Evolutionary conservation across 1,140 invertebrate genomes (phyloP).

Genomic region (Andrena cerasifolii): DNA sequence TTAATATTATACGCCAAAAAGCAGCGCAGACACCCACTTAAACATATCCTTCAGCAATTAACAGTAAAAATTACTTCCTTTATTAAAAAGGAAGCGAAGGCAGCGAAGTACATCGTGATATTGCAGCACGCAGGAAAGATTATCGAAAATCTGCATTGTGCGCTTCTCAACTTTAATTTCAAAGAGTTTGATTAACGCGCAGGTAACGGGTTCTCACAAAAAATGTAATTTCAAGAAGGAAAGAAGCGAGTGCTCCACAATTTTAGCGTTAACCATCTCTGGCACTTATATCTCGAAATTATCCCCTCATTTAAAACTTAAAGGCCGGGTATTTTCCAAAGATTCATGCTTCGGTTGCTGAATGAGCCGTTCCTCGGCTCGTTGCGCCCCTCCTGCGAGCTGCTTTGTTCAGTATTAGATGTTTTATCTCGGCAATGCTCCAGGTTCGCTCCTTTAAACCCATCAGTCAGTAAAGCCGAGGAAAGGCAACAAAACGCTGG

Average conservation of each 20-base stretch:
- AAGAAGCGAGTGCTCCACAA: too few species aligned
- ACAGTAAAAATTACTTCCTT: too few species aligned
- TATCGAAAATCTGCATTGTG: background rate
- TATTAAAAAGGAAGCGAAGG: slow-evolving; percentile 34
- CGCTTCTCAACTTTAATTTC: background rate
- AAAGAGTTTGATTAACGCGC: background rate
- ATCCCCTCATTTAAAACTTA: background rate
- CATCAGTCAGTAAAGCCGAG: background rate
- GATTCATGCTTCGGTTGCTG: background rate
- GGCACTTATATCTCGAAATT: background rate
- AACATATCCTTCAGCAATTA: too few species aligned
- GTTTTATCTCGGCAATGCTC: background rate
- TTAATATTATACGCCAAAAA: too few species aligned
- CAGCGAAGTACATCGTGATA: background rate
- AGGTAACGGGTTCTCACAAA: background rate
- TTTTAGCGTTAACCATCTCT: too few species aligned
- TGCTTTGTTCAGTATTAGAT: background rate
- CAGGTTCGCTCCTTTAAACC: slow-evolving; percentile 3
- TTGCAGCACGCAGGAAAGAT: background rate
- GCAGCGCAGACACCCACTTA: too few species aligned
- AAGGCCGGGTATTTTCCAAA: background rate
- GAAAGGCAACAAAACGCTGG: background rate
- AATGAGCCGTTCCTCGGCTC: background rate
- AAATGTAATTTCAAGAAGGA: background rate
- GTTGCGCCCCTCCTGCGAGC: background rate